Evolutionary conservation across 2,113 vertebrate genomes (phyloP), one percentile per base, ranked within the genome.

Genomic region (Nothobranchius kuhntae): DNA sequence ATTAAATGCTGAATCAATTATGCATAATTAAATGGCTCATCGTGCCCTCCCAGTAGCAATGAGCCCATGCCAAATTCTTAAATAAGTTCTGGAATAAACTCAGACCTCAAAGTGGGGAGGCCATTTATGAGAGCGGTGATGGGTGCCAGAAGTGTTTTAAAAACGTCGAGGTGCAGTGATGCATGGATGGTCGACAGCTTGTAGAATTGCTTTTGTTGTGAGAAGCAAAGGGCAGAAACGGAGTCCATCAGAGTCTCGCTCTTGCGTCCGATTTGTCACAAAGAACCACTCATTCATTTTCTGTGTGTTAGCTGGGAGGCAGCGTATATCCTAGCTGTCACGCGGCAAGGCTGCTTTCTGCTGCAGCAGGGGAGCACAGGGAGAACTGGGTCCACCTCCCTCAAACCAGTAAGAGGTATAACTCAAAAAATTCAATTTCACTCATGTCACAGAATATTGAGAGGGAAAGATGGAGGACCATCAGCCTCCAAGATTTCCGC

Each of bases 371-470:
- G 53, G 57, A 47, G 12, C 70, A 11, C 2, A 30, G 52, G 47
- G 51, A 66, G 36, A 47, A n/a, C 64, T 63, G 40, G 68, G 38
- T 15, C 47, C 14, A 13, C 13, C 61, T 60, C 48, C 42, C 52
- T 66, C n/a, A 8, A 36, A 55, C 63, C 65, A 9, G 59, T 76
- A 40, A 75, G 48, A 65, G 56, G 66, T 65, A 71, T 76, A 7
- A 63, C 71, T 78, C 73, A 56, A 42, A 53, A 56, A 78, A 65
- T 81, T 76, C 80, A 77, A 65, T 73, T 80, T 78, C 45, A 59
- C 17, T 61, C 50, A 24, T 78, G 79, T 85, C 82, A 88, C 50
- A 42, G 75, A 78, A 65, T 56, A 69, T 46, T 7, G 36, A 42
- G 50, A 73, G 55, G 55, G n/a, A 61, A 61, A 61, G 61, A 71